Percentiles rank a stretch among this genome's conserved stretches.
phyloP scores from a whole-genome alignment of 2,797 vertebrate species.

The Acanthornis magna region DNA sequence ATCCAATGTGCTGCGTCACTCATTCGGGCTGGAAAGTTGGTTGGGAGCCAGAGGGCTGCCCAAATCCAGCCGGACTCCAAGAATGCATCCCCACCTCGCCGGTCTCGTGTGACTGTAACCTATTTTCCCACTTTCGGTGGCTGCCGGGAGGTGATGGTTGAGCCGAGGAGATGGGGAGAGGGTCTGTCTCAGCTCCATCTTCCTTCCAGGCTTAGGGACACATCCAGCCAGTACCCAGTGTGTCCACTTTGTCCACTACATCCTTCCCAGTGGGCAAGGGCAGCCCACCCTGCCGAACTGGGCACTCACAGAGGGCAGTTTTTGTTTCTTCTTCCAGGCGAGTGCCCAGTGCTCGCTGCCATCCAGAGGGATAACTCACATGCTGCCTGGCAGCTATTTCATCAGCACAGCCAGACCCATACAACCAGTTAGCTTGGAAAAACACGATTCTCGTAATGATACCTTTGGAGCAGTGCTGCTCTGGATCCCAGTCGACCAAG shows the following conservation, averaged over 20 bases:
- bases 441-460: slow-evolving; percentile 59
- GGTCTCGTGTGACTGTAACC: rapidly evolving
- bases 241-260: background rate
- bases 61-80: background rate
- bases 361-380: slow-evolving; percentile 51
- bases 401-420: slow-evolving; percentile 31
- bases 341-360: background rate
- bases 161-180: background rate
- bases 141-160: rapidly evolving
- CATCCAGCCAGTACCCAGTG: background rate
- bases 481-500: background rate
- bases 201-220: background rate
- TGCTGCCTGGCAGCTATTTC: slow-evolving; percentile 19
- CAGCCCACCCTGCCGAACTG: background rate
- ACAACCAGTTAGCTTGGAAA: slow-evolving; percentile 65
- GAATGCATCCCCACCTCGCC: background rate
- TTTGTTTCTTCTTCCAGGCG: background rate
- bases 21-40: background rate
- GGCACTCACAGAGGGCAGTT: background rate
- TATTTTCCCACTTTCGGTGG: background rate
- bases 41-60: slow-evolving; percentile 5
- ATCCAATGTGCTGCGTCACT: background rate
- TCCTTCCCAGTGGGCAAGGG: background rate
- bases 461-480: slow-evolving; percentile 38
- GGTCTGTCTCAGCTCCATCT: background rate